Conservation (phyloP, 2,797 vertebrate genomes). For the Heteromormyrus szaboi region DNA sequence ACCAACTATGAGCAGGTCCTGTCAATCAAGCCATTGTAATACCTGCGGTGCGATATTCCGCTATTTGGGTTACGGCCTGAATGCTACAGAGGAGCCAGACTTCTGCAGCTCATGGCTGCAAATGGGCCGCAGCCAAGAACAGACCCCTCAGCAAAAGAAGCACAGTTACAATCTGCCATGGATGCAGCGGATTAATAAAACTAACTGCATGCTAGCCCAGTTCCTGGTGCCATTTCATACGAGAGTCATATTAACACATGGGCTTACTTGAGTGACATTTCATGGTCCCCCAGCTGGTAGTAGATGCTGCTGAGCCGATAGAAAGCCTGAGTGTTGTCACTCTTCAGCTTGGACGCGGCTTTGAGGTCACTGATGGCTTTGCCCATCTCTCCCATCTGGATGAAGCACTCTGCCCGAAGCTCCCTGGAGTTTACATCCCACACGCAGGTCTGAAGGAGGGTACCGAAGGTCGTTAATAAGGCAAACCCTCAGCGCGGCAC, state of each 20-base stretch:
- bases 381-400: slow-evolving; percentile 83
- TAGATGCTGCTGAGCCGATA: slow-evolving; percentile 93
- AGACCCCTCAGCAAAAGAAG: not conserved
- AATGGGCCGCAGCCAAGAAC: not conserved
- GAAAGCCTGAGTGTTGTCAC: slow-evolving; percentile 89
- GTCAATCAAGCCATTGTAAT: not conserved
- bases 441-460: slow-evolving; percentile 76
- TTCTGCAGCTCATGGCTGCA: not conserved
- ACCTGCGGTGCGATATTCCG: not conserved
- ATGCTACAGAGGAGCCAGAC: not conserved
- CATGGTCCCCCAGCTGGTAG: slow-evolving; percentile 89
- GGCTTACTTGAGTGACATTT: slow-evolving; percentile 88
- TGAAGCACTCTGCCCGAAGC: slow-evolving; percentile 88
- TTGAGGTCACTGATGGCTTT: slow-evolving; percentile 94
- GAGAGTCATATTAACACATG: not conserved
- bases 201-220: not conserved
- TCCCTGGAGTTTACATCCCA: slow-evolving; percentile 89
- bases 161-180: not conserved
- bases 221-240: not conserved
- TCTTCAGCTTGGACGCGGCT: slow-evolving; percentile 86
- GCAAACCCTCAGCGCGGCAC: not conserved
- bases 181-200: not conserved
- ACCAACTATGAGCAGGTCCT: not conserved
- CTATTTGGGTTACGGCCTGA: not conserved
- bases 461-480: not conserved